phyloP scores from a whole-genome alignment of 2,797 vertebrate species.

The Macroramphosus scolopax region DNA sequence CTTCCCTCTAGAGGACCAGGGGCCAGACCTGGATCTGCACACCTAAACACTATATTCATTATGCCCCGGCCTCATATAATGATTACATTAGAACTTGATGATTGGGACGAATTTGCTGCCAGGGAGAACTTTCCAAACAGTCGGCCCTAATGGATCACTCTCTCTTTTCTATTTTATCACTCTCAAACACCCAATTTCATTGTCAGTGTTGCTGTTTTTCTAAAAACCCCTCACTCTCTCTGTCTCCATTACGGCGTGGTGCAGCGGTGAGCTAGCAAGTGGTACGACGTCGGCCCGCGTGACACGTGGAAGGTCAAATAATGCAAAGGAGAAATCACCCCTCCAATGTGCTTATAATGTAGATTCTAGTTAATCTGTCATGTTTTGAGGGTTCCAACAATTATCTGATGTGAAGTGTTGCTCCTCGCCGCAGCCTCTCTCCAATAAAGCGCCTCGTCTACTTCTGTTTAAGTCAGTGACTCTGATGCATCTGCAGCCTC shows the following conservation, averaged over 20 bases:
- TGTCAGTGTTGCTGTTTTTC: constrained; percentile 44
- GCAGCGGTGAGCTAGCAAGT: constrained; percentile 4
- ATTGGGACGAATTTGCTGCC: constrained; percentile 71
- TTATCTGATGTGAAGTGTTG: constrained; percentile 61
- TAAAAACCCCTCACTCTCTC: constrained; percentile 42
- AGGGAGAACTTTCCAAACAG: constrained; percentile 70
- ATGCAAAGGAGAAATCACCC: constrained; percentile 33
- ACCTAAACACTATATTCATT: constrained; percentile 79
- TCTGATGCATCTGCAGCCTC: constrained; percentile 24
- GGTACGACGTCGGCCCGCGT: constrained; percentile 22
- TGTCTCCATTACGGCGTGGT: constrained; percentile 38
- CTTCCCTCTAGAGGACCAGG: constrained; percentile 65
- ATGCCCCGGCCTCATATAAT: constrained; percentile 68
- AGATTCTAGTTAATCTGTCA: constrained; percentile 48
- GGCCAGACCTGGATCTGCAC: constrained; percentile 59
- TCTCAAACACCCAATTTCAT: constrained; percentile 67
- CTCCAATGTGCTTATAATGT: constrained; percentile 40
- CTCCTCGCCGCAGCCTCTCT: constrained; percentile 29
- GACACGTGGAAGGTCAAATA: constrained; percentile 28
- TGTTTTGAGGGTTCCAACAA: constrained; percentile 34
- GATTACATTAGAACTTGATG: constrained; percentile 74
- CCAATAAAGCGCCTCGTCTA: constrained; percentile 22
- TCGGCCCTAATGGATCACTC: constrained; percentile 60
- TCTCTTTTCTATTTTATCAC: constrained; percentile 60
- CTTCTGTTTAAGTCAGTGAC: constrained; percentile 9